phyloP scores from a whole-genome alignment of 2,888 invertebrate species.

The Petrolisthes manimaculis region DNA sequence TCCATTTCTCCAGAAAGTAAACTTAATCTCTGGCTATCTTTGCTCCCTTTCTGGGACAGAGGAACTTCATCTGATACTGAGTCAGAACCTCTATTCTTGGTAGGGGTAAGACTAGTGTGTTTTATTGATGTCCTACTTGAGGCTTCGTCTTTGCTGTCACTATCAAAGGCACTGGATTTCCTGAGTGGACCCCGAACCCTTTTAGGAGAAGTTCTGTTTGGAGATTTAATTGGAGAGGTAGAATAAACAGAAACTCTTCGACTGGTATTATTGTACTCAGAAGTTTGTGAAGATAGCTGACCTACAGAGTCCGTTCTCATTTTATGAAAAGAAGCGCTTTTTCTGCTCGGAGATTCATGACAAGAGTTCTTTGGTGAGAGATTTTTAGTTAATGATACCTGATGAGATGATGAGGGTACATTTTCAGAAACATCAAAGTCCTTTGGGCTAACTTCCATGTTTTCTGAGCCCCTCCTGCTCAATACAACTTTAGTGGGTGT shows the following conservation, averaged over 20 bases:
- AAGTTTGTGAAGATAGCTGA: conserved; percentile 1
- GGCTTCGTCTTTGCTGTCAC: conserved; percentile 36
- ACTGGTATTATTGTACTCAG: conserved; percentile 7
- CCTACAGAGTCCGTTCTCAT: not conserved
- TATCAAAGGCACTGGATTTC: conserved; percentile 34
- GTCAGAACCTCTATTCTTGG: not conserved
- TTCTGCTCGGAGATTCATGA: not conserved
- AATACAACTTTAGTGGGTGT: conserved; percentile 37
- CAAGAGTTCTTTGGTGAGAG: not conserved
- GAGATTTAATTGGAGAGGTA: conserved; percentile 30
- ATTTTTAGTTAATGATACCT: not conserved
- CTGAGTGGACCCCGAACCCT: not conserved
- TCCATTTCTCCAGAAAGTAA: not conserved
- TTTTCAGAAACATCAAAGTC: not conserved
- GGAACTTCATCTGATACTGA: not conserved
- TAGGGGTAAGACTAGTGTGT: not conserved
- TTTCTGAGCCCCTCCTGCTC: not conserved
- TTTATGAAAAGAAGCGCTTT: not conserved
- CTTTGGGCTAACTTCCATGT: not conserved
- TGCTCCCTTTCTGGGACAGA: not conserved
- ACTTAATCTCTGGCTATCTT: conserved; percentile 16
- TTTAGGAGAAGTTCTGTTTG: conserved; percentile 38
- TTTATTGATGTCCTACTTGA: not conserved
- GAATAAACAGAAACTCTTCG: not conserved
- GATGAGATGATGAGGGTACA: not conserved